phyloP scores from a whole-genome alignment of 2,888 invertebrate species.

The Choreutis nemorana region DNA sequence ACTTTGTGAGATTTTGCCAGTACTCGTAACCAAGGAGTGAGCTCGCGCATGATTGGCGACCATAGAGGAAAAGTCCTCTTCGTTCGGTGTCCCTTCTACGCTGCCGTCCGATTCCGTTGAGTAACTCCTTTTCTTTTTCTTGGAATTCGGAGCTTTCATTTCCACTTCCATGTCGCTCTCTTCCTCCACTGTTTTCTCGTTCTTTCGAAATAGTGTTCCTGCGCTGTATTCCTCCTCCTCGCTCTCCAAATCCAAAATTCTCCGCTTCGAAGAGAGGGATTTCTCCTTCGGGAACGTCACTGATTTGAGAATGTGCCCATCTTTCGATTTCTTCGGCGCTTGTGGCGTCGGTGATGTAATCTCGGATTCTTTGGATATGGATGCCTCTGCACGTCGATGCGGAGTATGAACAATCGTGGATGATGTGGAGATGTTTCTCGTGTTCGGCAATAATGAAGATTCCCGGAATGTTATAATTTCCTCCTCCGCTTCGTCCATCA shows the following conservation, averaged over 20 bases:
- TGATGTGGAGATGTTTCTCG: slow-evolving; percentile 9
- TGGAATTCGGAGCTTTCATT: no score
- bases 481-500: neutral
- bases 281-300: slow-evolving; percentile 5
- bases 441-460: slow-evolving; percentile 8
- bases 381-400: slow-evolving; percentile 9
- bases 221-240: no score
- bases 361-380: slow-evolving; percentile 4
- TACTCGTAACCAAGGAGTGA: slow-evolving; percentile 9
- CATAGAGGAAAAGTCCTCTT: slow-evolving; percentile 7
- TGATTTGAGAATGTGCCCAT: neutral
- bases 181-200: no score
- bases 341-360: slow-evolving; percentile 1
- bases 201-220: no score
- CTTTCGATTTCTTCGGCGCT: slow-evolving; percentile 1
- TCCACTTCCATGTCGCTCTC: no score
- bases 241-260: neutral
- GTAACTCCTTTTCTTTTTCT: no score
- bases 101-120: no score
- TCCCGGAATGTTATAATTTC: slow-evolving; percentile 1
- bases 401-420: slow-evolving; percentile 10
- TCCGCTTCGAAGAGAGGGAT: slow-evolving; percentile 2
- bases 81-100: slow-evolving; percentile 5
- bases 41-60: slow-evolving; percentile 8
- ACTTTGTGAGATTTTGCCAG: slow-evolving; percentile 10